Evolutionary conservation across 2,797 vertebrate genomes (phyloP).

Genomic region (Falco concolor): DNA sequence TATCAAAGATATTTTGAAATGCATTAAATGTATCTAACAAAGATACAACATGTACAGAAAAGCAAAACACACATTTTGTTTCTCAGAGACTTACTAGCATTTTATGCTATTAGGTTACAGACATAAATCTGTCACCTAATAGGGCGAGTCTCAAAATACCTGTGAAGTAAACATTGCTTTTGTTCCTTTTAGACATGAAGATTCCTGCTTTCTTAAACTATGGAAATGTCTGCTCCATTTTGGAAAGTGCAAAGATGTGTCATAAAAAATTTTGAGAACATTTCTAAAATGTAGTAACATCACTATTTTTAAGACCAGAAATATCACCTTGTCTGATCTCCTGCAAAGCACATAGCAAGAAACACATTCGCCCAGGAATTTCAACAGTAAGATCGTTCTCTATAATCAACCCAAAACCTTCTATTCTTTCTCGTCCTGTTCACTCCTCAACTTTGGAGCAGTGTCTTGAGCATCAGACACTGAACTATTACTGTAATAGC

Average conservation of each 20-base stretch:
- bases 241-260: not conserved
- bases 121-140: not conserved
- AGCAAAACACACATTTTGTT: not conserved
- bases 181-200: not conserved
- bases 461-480: not conserved
- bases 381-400: not conserved
- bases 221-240: not conserved
- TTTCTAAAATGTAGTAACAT: not conserved
- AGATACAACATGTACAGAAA: not conserved
- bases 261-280: not conserved
- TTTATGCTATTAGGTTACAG: not conserved
- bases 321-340: not conserved
- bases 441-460: not conserved
- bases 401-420: not conserved
- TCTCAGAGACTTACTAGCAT: not conserved
- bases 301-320: not conserved
- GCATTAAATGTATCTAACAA: not conserved
- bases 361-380: not conserved
- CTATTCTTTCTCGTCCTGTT: not conserved
- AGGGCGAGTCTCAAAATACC: not conserved
- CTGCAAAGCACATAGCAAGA: not conserved
- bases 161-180: not conserved
- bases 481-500: not conserved
- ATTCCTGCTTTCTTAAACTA: not conserved
- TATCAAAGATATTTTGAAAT: not conserved